A percentile compares a stretch with the other conserved stretches of the same genome.
These are phyloP conservation scores for Sinelater perroti DNA, from an alignment of 2,888 invertebrate genomes.

Conservation along the genomic window DNA sequence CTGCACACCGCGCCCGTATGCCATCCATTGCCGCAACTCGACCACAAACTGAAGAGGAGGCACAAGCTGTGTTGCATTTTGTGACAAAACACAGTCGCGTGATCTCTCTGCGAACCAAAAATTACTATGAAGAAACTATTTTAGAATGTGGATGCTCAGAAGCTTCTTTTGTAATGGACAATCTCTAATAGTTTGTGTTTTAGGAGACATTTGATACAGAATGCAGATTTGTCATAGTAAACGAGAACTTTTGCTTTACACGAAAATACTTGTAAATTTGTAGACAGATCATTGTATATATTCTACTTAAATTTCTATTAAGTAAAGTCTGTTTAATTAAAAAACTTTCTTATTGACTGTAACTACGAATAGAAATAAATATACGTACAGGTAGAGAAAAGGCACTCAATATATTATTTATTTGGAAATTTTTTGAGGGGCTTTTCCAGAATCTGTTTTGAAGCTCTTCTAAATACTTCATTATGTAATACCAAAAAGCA, in stretches of 20 bases:
- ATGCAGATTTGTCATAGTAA: slow-evolving; percentile 29
- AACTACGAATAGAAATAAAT: slow-evolving; percentile 37
- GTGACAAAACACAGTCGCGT: slow-evolving; percentile 53
- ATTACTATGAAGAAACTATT: slow-evolving; percentile 17
- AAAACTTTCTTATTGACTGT: slow-evolving; percentile 34
- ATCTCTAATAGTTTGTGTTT: slow-evolving; percentile 31
- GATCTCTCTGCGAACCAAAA: slow-evolving; percentile 13
- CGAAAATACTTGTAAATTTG: slow-evolving; percentile 29
- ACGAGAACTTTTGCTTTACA: slow-evolving; percentile 27
- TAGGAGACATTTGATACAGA: slow-evolving; percentile 28
- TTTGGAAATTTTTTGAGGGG: too few species aligned
- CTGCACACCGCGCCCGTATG: slow-evolving; percentile 64
- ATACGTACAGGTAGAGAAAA: too few species aligned
- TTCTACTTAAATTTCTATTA: slow-evolving; percentile 30
- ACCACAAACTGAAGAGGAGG: slow-evolving; percentile 56
- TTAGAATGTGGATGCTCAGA: slow-evolving; percentile 28
- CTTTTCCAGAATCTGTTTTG: too few species aligned
- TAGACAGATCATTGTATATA: slow-evolving; percentile 30
- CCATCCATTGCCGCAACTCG: slow-evolving; percentile 64
- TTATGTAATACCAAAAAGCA: too few species aligned
- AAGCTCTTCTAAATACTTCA: too few species aligned
- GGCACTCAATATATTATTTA: too few species aligned
- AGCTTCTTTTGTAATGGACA: slow-evolving; percentile 32
- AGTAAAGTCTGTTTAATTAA: slow-evolving; percentile 25
- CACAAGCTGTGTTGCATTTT: slow-evolving; percentile 60